Base-by-base conservation (phyloP, 2,797 vertebrate genomes). In the Sandelia bainsii region DNA sequence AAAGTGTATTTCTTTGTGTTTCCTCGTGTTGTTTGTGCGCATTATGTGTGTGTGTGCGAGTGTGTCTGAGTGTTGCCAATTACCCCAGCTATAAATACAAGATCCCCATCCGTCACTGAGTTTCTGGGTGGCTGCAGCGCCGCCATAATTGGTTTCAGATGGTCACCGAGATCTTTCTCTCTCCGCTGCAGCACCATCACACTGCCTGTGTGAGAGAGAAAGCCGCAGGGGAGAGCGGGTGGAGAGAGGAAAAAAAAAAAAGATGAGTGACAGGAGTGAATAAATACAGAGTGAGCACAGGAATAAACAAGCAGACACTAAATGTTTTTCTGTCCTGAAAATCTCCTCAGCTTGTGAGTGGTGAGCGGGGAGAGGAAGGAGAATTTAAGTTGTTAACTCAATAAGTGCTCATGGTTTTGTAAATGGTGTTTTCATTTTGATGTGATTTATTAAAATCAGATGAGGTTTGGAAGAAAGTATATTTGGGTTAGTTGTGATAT, bases 121-220 rank as follows among this genome's bases (percentile, higher is more conserved):
- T 96, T 96, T 96, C 97, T 98, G 97, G 97, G 97, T 98, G 97
- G 97, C 95, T 97, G 96, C 94, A 96, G 95, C 87, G 81, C 90
- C 87, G 93, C 95, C 94, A 95, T 97, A 97, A 98, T 97, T 96
- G 96, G 95, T 97, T 97, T 96, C 96, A 97, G 95, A 97, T 99
- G 97, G 92, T 90, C 86, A 94, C 95, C 93, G 59, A 87, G 91
- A 93, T 93, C 93, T 93, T 90, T 95, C 94, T 87, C 83, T 81
- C 87, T 77, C 78, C 66, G 85, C 91, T 87, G 84, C 92, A 93
- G 92, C 92, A 89, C 87, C 93, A 92, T 96, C 95, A 93, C 94
- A 94, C 91, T 82, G 89, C 88, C 92, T 87, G 95, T 91, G 91
- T 92, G 90, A 92, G 92, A 91, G 90, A 93, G 93, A 93, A 93